Percentiles rank a stretch among this genome's conserved stretches.
phyloP scores from a whole-genome alignment of 2,888 invertebrate genomes.

The Thalpophila matura region DNA sequence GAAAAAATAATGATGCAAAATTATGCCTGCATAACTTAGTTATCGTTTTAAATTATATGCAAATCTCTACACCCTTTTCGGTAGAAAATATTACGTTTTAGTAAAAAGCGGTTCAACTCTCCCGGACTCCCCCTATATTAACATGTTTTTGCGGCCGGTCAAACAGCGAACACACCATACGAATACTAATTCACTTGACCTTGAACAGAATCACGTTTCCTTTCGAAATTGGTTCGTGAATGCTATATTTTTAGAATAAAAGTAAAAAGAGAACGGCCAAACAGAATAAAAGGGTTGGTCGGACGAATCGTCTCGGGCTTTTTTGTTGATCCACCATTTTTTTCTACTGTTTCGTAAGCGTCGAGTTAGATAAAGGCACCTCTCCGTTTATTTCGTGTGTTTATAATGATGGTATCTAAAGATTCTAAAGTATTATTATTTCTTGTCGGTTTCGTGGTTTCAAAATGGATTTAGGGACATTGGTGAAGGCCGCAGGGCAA shows the following conservation, averaged over 20 bases:
- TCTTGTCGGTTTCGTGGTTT: constrained; percentile 27
- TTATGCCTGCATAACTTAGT: no score
- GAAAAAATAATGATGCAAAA: no score
- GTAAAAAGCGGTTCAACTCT: no score
- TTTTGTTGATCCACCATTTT: constrained; percentile 82
- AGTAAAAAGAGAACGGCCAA: constrained; percentile 85
- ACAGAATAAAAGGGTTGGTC: constrained; percentile 87
- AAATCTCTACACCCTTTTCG: no score
- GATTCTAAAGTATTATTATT: constrained; percentile 42
- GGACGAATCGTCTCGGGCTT: constrained; percentile 82
- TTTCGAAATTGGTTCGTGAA: constrained; percentile 90
- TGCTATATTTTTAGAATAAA: constrained; percentile 90
- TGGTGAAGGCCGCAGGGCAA: not conserved
- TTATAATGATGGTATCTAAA: constrained; percentile 52
- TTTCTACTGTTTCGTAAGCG: constrained; percentile 77
- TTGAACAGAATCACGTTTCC: constrained; percentile 90
- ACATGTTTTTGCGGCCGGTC: constrained; percentile 88
- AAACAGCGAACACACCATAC: constrained; percentile 85
- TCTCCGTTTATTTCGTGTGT: constrained; percentile 68
- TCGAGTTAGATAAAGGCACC: constrained; percentile 73
- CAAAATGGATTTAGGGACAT: constrained; percentile 11
- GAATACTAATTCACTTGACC: constrained; percentile 89
- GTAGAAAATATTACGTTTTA: no score
- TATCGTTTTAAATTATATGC: no score
- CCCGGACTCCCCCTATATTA: no score